Percentiles rank a stretch among this genome's conserved stretches.
These are phyloP conservation scores for Tangara arthus DNA, from an alignment of 2,797 vertebrate species.

Conservation along the genomic window DNA sequence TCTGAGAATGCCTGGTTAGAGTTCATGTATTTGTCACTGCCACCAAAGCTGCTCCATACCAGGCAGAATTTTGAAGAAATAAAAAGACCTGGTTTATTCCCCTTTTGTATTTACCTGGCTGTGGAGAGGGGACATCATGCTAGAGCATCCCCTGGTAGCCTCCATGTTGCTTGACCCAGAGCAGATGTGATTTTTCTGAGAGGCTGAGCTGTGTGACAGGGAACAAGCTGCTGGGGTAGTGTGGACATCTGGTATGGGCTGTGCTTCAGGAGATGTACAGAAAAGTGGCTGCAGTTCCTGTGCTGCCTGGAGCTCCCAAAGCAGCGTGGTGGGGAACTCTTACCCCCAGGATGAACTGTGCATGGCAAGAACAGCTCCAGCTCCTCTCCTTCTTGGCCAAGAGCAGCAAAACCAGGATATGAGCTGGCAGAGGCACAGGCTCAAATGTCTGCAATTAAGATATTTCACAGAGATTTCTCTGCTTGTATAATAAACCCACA, in stretches of 20 bases:
- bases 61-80: background rate
- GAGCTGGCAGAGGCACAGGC: background rate
- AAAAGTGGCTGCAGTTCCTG: background rate
- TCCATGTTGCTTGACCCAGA: background rate
- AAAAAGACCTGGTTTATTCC: background rate
- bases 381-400: background rate
- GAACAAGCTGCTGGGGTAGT: background rate
- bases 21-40: background rate
- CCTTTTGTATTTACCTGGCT: background rate
- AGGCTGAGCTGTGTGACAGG: background rate
- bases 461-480: background rate
- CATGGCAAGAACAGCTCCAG: background rate
- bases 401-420: background rate
- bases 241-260: background rate
- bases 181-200: background rate
- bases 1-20: background rate
- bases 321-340: background rate
- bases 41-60: background rate
- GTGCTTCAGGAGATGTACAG: background rate
- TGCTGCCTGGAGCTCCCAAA: background rate
- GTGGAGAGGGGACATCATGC: background rate
- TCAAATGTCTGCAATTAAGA: background rate
- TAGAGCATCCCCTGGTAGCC: background rate
- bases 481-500: background rate
- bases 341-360: background rate